These are phyloP conservation scores for Dicroscelio sp. DNA, from an alignment of 2,888 invertebrate genomes.

Conservation along the genomic window DNA sequence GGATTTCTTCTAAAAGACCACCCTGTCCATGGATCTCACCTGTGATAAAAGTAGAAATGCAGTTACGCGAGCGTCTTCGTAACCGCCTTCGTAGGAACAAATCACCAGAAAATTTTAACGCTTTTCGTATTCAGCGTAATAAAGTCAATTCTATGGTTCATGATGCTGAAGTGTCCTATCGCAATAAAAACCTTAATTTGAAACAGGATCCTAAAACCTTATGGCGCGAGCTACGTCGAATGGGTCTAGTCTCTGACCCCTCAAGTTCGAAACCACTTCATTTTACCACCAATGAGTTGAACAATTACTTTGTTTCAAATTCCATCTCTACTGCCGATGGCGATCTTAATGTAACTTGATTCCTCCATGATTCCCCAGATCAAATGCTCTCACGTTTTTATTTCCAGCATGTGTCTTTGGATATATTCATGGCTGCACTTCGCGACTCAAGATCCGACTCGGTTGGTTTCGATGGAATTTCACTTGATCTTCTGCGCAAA, in stretches of 20 bases:
- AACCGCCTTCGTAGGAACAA: not conserved
- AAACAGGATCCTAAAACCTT: not conserved
- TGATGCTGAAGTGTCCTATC: not conserved
- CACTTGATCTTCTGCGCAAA: not conserved
- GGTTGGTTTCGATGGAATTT: not conserved
- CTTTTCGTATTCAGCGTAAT: not conserved
- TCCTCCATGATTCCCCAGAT: no score
- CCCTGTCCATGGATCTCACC: not conserved
- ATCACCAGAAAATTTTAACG: not conserved
- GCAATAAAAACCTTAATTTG: not conserved
- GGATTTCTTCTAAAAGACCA: not conserved
- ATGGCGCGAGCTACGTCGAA: not conserved
- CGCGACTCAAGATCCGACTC: not conserved
- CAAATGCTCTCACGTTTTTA: no score
- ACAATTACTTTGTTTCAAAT: no score
- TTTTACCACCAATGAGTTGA: not conserved
- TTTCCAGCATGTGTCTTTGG: no score
- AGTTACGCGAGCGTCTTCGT: not conserved
- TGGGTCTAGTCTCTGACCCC: not conserved
- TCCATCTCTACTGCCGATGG: not conserved
- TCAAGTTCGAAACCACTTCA: not conserved
- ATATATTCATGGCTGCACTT: not conserved
- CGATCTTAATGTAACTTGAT: no score
- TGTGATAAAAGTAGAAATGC: not conserved
- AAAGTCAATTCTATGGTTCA: not conserved